Evolutionary conservation across 2,888 invertebrate genomes (phyloP), one percentile per base, ranked within the genome.

Genomic region (Subacronicta megacephala): DNA sequence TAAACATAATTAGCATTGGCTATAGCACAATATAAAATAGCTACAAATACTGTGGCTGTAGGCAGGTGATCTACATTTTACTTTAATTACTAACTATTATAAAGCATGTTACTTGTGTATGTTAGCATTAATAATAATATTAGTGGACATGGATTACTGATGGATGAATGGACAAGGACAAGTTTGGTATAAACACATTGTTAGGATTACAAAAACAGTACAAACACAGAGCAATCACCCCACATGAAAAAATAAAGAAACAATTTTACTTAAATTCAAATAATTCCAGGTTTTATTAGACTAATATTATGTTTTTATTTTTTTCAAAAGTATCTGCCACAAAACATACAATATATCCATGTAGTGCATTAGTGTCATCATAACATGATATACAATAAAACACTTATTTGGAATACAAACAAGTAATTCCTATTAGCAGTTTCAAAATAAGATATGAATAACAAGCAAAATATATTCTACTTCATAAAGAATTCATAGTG

Each of bases 241-340:
- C 76, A 81, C 63, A 54, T 60, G 64, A 80, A 79, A 80, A 73
- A 75, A 68, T 12, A 65, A 76, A 77, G 72, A 26, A 60, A 55
- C 33, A 33, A 7, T 17, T 7, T 15, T n/a, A 5, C 0, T 7
- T n/a, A 2, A 15, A 10, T 13, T 6, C 6, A 15, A 6, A 16
- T 16, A 31, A 16, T 29, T n/a, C n/a, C 1, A n/a, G 33, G 9
- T 3, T 23, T 18, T 12, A 10, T 29, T 29, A 12, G 5, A 15
- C 6, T 23, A 37, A 37, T 55, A 38, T 53, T 66, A 62, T 77
- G 69, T 80, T 75, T 79, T 77, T 61, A 77, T 75, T 66, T 78
- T 78, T 75, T 47, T 77, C 81, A 84, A 82, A 82, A 80, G 79
- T 76, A 81, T 79, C 84, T 82, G 80, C 81, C 44, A 72, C 57